Evolutionary conservation across 2,113 vertebrate species (phyloP).

Genomic region (Oenanthe oenanthe): DNA sequence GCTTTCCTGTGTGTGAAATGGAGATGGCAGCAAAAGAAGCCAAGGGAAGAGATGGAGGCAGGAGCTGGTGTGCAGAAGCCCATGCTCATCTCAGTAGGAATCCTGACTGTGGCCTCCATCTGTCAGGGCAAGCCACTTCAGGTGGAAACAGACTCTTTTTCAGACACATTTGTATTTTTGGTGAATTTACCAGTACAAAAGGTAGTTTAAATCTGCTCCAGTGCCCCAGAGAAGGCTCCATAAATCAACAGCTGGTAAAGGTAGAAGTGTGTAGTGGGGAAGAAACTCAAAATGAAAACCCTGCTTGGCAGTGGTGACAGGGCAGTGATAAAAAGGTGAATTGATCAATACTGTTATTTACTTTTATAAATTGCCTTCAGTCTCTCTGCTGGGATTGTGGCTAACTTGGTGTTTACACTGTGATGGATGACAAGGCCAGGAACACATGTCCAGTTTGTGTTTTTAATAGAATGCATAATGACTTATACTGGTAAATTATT

Average conservation of each 20-base stretch:
- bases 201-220: neutral
- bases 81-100: neutral
- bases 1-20: neutral
- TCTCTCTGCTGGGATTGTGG: slow-evolving; percentile 47
- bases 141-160: neutral
- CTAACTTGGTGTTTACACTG: slow-evolving; percentile 10
- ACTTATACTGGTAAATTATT: slow-evolving; percentile 54
- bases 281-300: slow-evolving; percentile 10
- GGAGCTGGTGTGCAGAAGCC: neutral
- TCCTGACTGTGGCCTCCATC: neutral
- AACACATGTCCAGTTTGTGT: slow-evolving; percentile 28
- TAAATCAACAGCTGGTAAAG: slow-evolving; percentile 38
- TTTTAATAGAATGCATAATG: slow-evolving; percentile 66
- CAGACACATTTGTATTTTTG: neutral
- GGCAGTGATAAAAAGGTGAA: slow-evolving; percentile 60
- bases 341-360: slow-evolving; percentile 67
- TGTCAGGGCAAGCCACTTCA: neutral
- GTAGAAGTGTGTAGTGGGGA: neutral
- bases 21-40: neutral
- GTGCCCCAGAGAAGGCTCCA: neutral
- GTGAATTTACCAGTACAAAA: neutral
- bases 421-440: slow-evolving; percentile 65
- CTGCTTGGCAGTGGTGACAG: neutral
- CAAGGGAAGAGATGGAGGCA: neutral
- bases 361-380: slow-evolving; percentile 66